Percentiles rank a stretch among this genome's conserved stretches.
Conservation (phyloP, 2,888 invertebrate species). For the Tetrapedia diversipes region DNA sequence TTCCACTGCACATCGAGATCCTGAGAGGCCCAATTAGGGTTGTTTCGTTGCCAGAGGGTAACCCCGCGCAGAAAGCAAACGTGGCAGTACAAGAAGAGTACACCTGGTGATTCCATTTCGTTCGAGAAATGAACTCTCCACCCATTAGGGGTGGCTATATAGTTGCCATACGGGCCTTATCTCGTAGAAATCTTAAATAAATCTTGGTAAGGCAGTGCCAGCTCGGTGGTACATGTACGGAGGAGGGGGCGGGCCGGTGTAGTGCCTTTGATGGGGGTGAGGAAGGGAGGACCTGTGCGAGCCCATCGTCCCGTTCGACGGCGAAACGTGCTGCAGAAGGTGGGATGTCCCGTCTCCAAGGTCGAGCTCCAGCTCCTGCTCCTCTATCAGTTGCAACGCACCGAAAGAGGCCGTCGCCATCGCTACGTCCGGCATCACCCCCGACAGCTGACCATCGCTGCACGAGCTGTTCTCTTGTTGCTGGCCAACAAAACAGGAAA, state of each 20-base stretch:
- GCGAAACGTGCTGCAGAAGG: conserved; percentile 81
- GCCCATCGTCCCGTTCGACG: conserved; percentile 75
- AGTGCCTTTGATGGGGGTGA: conserved; percentile 80
- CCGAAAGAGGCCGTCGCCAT: conserved; percentile 92
- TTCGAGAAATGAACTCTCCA: conserved; percentile 29
- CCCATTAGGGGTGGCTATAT: conserved; percentile 15
- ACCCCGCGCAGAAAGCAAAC: conserved; percentile 1
- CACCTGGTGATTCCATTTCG: conserved; percentile 25
- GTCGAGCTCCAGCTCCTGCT: conserved; percentile 89
- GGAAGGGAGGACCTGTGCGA: conserved; percentile 77
- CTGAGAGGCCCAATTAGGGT: too few relatives aligned
- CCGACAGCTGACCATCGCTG: conserved; percentile 89
- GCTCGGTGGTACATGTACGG: conserved; percentile 80
- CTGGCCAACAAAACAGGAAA: too few relatives aligned
- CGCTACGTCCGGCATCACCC: conserved; percentile 96
- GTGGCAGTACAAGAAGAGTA: conserved; percentile 36
- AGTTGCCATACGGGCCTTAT: conserved; percentile 51
- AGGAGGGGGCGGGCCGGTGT: conserved; percentile 77
- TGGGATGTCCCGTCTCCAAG: conserved; percentile 93
- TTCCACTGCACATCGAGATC: too few relatives aligned
- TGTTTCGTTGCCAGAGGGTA: too few relatives aligned
- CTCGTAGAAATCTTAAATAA: conserved; percentile 75
- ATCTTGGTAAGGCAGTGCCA: conserved; percentile 79
- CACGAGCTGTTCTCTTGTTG: conserved; percentile 85
- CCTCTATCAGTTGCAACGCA: conserved; percentile 87